phyloP scores from a whole-genome alignment of 2,113 vertebrate species.

The Semnornis frantzii region DNA sequence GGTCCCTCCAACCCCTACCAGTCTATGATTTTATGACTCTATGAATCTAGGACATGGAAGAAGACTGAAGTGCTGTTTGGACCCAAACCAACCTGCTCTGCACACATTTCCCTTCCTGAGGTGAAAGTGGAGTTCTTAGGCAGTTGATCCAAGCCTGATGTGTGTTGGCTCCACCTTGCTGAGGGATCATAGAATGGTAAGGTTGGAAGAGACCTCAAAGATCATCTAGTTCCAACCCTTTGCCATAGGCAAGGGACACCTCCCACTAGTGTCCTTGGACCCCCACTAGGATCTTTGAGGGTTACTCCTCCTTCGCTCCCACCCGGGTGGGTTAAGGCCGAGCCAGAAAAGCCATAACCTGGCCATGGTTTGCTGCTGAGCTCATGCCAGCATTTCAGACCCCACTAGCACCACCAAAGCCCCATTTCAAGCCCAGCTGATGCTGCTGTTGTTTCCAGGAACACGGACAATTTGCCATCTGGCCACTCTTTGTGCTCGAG shows the following conservation, averaged over 20 bases:
- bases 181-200: no score
- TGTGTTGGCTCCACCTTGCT: not conserved
- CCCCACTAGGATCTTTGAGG: not conserved
- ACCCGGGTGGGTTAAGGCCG: not conserved
- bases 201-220: no score
- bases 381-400: not conserved
- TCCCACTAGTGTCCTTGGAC: no score
- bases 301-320: not conserved
- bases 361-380: not conserved
- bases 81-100: not conserved
- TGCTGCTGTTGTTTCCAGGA: not conserved
- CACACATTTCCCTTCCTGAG: not conserved
- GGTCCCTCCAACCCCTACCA: no score
- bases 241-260: no score
- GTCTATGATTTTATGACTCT: no score
- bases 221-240: no score
- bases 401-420: not conserved
- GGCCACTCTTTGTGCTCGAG: slow-evolving; percentile 7
- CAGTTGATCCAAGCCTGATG: not conserved
- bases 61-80: not conserved
- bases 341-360: not conserved
- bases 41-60: not conserved
- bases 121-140: not conserved
- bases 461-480: slow-evolving; percentile 32
- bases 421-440: not conserved